These are phyloP conservation scores for Poeciliopsis turneri DNA, from an alignment of 2,797 vertebrate species.

Conservation along the genomic window DNA sequence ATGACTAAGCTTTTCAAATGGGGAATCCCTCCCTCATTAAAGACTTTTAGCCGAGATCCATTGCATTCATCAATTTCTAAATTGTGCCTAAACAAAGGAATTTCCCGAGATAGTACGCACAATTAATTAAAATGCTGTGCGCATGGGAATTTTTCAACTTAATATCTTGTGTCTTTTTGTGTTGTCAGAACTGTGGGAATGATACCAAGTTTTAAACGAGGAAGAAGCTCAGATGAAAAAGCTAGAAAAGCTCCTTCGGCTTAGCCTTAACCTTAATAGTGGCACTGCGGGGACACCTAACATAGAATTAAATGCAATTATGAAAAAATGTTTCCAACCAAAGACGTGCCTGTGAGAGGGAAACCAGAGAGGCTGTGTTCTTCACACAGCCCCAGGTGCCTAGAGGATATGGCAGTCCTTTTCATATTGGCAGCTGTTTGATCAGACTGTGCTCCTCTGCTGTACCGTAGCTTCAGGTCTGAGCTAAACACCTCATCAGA, in stretches of 20 bases:
- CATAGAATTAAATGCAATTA: conserved; percentile 81
- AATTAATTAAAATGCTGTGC: conserved; percentile 52
- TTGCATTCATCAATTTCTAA: conserved; percentile 58
- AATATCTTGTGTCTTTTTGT: conserved; percentile 53
- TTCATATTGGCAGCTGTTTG: conserved; percentile 79
- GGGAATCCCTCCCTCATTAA: conserved; percentile 68
- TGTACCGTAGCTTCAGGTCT: conserved; percentile 67
- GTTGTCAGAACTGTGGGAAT: conserved; percentile 60
- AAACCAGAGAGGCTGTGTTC: conserved; percentile 66
- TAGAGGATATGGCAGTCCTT: conserved; percentile 71
- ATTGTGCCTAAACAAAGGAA: conserved; percentile 47
- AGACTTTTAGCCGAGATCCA: conserved; percentile 50
- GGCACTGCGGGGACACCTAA: conserved; percentile 73
- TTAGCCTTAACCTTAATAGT: conserved; percentile 71
- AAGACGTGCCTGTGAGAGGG: conserved; percentile 62
- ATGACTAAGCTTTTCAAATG: conserved; percentile 59
- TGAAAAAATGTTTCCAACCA: conserved; percentile 77
- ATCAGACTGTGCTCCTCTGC: conserved; percentile 65
- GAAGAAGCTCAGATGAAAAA: conserved; percentile 63
- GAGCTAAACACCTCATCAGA: conserved; percentile 66
- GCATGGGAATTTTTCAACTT: conserved; percentile 53
- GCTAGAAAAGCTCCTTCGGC: conserved; percentile 63
- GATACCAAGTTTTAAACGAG: conserved; percentile 51
- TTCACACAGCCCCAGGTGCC: conserved; percentile 69
- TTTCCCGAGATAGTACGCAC: conserved; percentile 47